Percentiles rank a stretch among this genome's conserved stretches.
phyloP scores from a whole-genome alignment of 2,797 vertebrate genomes.

The Peromyscus aztecus region DNA sequence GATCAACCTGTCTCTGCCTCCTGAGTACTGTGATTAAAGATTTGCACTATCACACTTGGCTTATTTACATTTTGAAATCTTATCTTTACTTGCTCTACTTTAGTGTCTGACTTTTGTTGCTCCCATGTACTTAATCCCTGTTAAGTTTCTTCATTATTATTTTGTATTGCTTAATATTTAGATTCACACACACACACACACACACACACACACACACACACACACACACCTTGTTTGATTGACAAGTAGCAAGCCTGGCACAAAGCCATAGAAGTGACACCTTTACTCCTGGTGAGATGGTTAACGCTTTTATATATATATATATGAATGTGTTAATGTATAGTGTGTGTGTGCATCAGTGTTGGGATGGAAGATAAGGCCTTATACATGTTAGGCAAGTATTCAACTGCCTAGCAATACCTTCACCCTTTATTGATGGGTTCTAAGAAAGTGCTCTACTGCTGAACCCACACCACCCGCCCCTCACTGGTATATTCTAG shows the following conservation, averaged over 20 bases:
- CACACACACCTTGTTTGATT: background rate
- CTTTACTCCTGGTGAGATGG: rapidly evolving
- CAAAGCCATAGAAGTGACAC: rapidly evolving
- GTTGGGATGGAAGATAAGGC: background rate
- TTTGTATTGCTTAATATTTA: background rate
- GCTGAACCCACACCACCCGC: background rate
- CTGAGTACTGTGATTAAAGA: background rate
- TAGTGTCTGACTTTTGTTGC: background rate
- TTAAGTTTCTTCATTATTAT: background rate
- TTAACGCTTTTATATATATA: background rate
- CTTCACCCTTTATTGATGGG: background rate
- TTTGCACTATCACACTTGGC: background rate
- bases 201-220: background rate
- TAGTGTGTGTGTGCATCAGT: background rate
- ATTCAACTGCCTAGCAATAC: background rate
- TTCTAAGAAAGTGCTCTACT: background rate
- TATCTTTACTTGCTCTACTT: background rate
- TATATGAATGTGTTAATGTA: background rate
- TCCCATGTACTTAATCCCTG: background rate
- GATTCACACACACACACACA: background rate
- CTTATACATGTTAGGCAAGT: background rate
- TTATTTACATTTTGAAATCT: background rate
- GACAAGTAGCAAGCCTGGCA: background rate
- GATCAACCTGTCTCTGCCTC: background rate
- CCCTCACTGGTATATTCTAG: no score